Conservation (phyloP, 2,797 vertebrate genomes). For the Pelobates cultripes region DNA sequence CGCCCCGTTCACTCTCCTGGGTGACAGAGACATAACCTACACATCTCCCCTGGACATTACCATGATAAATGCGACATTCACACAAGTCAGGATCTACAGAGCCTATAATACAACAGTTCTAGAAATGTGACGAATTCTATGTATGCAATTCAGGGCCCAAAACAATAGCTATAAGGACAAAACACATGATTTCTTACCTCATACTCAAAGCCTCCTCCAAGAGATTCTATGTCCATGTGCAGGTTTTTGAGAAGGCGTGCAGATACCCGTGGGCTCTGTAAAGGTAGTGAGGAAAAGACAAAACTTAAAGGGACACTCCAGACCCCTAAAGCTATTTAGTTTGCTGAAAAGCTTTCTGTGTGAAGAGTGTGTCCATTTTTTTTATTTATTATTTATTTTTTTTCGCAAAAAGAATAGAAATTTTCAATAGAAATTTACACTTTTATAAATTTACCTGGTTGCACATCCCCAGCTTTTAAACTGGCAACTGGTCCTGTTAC, state of each 20-base stretch:
- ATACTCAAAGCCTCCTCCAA: slow-evolving; percentile 79
- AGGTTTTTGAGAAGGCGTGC: slow-evolving; percentile 78
- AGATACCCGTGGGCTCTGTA: slow-evolving; percentile 67
- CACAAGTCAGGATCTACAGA: background rate
- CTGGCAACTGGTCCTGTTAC: too few relatives aligned
- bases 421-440: too few relatives aligned
- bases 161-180: background rate
- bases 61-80: background rate
- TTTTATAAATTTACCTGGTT: too few relatives aligned
- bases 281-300: background rate
- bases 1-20: slow-evolving; percentile 76
- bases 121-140: background rate
- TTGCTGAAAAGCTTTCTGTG: too few relatives aligned
- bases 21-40: slow-evolving; percentile 34
- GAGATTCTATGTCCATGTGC: slow-evolving; percentile 77
- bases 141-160: background rate
- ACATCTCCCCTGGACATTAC: background rate
- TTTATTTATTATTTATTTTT: too few relatives aligned
- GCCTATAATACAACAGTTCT: background rate
- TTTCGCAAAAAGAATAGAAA: too few relatives aligned
- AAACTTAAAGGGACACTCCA: too few relatives aligned
- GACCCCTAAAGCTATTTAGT: too few relatives aligned
- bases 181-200: slow-evolving; percentile 73
- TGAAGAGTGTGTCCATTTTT: too few relatives aligned
- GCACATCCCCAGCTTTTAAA: too few relatives aligned